These are phyloP conservation scores for Acarapis woodi DNA, from an alignment of 1,140 invertebrate species.

Conservation along the genomic window DNA sequence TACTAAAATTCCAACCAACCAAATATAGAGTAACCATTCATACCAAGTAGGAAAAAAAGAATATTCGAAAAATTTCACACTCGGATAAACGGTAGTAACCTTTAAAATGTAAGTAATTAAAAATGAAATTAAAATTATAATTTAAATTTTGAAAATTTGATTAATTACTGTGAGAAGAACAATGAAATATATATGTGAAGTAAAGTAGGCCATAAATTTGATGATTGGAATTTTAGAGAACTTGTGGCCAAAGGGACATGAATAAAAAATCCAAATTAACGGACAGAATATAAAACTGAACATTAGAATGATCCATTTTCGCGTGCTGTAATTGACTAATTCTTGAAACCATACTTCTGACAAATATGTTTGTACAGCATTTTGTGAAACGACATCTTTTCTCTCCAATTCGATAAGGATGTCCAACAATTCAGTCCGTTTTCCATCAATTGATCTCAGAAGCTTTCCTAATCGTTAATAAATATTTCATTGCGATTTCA, in stretches of 20 bases:
- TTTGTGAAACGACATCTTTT: slow-evolving; percentile 47
- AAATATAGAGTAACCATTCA: slow-evolving; percentile 79
- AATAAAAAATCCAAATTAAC: slow-evolving; percentile 82
- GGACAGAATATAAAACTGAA: slow-evolving; percentile 70
- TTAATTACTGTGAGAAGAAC: slow-evolving; percentile 62
- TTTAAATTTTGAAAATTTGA: slow-evolving; percentile 43
- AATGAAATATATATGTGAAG: slow-evolving; percentile 92
- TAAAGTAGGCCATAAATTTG: slow-evolving; percentile 96
- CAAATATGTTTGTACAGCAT: slow-evolving; percentile 22
- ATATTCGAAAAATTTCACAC: slow-evolving; percentile 21
- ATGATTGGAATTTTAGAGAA: slow-evolving; percentile 79
- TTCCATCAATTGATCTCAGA: slow-evolving; percentile 58
- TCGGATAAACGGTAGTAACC: slow-evolving; percentile 73
- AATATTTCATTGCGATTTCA: no score
- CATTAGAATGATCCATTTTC: slow-evolving; percentile 81
- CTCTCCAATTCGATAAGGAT: slow-evolving; percentile 77
- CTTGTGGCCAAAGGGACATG: slow-evolving; percentile 70
- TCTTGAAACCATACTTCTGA: slow-evolving; percentile 88
- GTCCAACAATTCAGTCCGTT: slow-evolving; percentile 79
- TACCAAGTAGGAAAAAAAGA: slow-evolving; percentile 41
- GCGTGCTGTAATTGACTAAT: no score
- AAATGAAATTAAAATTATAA: no score
- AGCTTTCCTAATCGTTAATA: slow-evolving; percentile 70
- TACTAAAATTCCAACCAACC: slow-evolving; percentile 75
- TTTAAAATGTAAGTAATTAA: no score